Evolutionary conservation across 2,113 vertebrate species (phyloP), one percentile per base, ranked within the genome.

Genomic region (Ginglymostoma cirratum): DNA sequence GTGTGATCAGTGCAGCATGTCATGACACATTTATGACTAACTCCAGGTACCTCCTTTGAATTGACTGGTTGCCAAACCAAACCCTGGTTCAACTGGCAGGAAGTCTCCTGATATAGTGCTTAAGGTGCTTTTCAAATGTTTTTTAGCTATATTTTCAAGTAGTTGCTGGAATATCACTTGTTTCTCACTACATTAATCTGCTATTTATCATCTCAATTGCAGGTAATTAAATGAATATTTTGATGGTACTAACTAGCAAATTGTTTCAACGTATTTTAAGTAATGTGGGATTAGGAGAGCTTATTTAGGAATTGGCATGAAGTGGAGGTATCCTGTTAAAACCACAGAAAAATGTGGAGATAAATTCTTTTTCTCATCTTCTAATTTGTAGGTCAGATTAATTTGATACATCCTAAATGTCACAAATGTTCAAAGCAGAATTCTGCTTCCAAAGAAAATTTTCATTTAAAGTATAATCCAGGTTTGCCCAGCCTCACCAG

Each of bases 41-140:
- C 34, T 34, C 61, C n/a, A 65, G 65, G 19, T 67, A 67, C n/a
- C n/a, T n/a, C 14, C n/a, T 93, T 23, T 12, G n/a, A 93, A 67
- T 93, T 93, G 90, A 93, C 21, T 93, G 38, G 34, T 93, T 93
- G 90, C 61, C 90, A 93, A 93, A 93, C 61, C 30, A 93, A 12
- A 42, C 90, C 42, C 34, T 61, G 19, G 15, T 38, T 93, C 4
- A 67, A 93, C n/a, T 93, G 65, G 61, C 65, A 67, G 21, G 61
- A 93, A 30, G 61, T 42, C 90, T 93, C 34, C 0, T 93, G n/a
- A 93, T 67, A 7, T 65, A 93, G 34, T 67, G 65, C 17, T 67
- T 93, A 93, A 93, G 17, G 30, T 67, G 17, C 5, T 38, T 38
- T 38, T 66, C 65, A 34, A 93, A 67, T 93, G 34, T 66, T 61